Conservation (phyloP, 2,888 invertebrate genomes). For the Megamerina dolium region DNA sequence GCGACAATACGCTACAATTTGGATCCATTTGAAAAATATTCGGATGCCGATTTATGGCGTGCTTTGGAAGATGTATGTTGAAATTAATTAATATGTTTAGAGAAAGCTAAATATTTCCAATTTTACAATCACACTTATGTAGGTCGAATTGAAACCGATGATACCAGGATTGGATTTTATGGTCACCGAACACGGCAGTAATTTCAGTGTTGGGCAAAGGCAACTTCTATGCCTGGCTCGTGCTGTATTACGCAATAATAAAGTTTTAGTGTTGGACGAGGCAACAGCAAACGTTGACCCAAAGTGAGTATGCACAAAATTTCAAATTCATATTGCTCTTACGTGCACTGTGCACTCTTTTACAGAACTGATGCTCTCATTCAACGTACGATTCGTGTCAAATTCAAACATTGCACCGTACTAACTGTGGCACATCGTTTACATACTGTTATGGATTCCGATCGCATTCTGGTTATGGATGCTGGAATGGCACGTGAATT, state of each 20-base stretch:
- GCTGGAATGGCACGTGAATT: constrained; percentile 70
- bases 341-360: no score
- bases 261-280: constrained; percentile 61
- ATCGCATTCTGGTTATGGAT: constrained; percentile 82
- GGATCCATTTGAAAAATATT: constrained; percentile 54
- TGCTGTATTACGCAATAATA: constrained; percentile 59
- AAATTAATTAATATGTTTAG: not conserved
- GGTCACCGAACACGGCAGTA: constrained; percentile 55
- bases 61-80: constrained; percentile 39
- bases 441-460: constrained; percentile 90
- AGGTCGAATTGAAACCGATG: constrained; percentile 54
- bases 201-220: constrained; percentile 63
- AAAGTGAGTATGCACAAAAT: constrained; percentile 44
- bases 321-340: no score
- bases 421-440: constrained; percentile 87
- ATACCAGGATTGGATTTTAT: constrained; percentile 53
- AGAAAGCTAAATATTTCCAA: not conserved
- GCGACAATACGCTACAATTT: constrained; percentile 61
- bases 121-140: no score
- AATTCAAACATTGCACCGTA: constrained; percentile 78
- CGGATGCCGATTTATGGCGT: constrained; percentile 44
- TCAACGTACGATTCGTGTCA: constrained; percentile 73
- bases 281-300: constrained; percentile 66
- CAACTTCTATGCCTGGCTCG: constrained; percentile 64
- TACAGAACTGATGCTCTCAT: constrained; percentile 73